These are phyloP conservation scores for Anabas testudineus DNA, from an alignment of 2,797 vertebrate species.

Conservation along the genomic window DNA sequence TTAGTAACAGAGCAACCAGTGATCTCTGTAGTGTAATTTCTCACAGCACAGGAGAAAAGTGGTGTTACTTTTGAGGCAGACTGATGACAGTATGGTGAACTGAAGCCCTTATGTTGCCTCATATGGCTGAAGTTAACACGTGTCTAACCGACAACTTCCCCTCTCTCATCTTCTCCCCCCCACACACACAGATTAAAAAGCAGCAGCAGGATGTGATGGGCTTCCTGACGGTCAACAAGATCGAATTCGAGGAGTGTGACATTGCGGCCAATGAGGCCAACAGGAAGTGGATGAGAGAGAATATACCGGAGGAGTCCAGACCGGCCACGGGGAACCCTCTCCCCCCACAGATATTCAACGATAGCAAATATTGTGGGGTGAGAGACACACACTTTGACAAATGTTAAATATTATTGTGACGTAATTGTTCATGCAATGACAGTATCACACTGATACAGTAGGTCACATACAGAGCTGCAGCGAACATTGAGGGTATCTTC, in stretches of 20 bases:
- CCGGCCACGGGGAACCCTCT: conserved; percentile 91
- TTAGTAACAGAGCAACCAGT: conserved; percentile 45
- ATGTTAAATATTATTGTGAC: too few relatives aligned
- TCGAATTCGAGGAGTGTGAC: conserved; percentile 94
- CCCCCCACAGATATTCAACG: conserved; percentile 96
- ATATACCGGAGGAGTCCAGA: conserved; percentile 90
- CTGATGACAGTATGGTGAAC: conserved; percentile 22
- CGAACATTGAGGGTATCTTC: too few relatives aligned
- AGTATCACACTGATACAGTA: neutral
- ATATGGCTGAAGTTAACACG: conserved; percentile 17
- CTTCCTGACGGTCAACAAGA: conserved; percentile 95
- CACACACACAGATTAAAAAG: conserved; percentile 92
- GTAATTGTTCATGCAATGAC: neutral
- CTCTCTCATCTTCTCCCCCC: conserved; percentile 34
- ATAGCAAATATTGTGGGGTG: conserved; percentile 94
- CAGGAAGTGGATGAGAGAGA: conserved; percentile 97
- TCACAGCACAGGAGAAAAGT: conserved; percentile 25
- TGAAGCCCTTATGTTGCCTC: conserved; percentile 42
- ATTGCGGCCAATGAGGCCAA: conserved; percentile 95
- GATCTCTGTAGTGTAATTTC: conserved; percentile 15
- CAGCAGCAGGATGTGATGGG: conserved; percentile 96
- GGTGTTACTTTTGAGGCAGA: conserved; percentile 35
- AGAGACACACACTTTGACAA: conserved; percentile 58
- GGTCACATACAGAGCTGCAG: neutral
- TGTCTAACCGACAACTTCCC: conserved; percentile 61